Conservation (phyloP, 2,888 invertebrate species). For the Drosophila differens region DNA sequence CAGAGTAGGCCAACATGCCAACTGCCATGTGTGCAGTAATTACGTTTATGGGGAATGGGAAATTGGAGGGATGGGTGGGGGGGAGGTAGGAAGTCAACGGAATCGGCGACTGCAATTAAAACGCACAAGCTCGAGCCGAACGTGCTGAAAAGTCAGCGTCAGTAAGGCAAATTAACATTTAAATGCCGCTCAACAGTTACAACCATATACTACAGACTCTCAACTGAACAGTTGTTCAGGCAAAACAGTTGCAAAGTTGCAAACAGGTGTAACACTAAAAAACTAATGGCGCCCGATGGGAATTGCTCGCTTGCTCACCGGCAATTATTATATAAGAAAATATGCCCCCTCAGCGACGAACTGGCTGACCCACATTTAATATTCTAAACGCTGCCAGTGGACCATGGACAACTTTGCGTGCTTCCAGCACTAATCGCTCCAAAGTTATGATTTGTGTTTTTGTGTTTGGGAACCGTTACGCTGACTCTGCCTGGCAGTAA, state of each 20-base stretch:
- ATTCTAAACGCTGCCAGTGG: constrained; percentile 53
- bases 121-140: constrained; percentile 49
- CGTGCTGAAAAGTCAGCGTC: constrained; percentile 59
- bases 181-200: constrained; percentile 66
- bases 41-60: constrained; percentile 27
- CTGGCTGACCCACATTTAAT: constrained; percentile 64
- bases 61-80: neutral
- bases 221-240: constrained; percentile 7
- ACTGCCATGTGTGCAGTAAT: constrained; percentile 38
- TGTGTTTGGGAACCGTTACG: constrained; percentile 35
- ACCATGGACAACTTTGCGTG: constrained; percentile 62
- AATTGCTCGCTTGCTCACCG: constrained; percentile 27
- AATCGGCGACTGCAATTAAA: constrained; percentile 65
- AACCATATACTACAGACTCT: constrained; percentile 9
- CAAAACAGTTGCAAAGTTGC: constrained; percentile 31
- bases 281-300: constrained; percentile 39
- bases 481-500: constrained; percentile 7
- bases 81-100: constrained; percentile 33
- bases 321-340: constrained; percentile 63
- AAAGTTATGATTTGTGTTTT: constrained; percentile 21
- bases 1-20: constrained; percentile 56
- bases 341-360: constrained; percentile 18
- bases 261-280: constrained; percentile 36
- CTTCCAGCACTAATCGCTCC: constrained; percentile 37
- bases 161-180: constrained; percentile 68